A percentile compares a stretch with the other conserved stretches of the same genome.
These are phyloP conservation scores for Rhynchophorus ferrugineus DNA, from an alignment of 1,140 invertebrate genomes.

Conservation along the genomic window DNA sequence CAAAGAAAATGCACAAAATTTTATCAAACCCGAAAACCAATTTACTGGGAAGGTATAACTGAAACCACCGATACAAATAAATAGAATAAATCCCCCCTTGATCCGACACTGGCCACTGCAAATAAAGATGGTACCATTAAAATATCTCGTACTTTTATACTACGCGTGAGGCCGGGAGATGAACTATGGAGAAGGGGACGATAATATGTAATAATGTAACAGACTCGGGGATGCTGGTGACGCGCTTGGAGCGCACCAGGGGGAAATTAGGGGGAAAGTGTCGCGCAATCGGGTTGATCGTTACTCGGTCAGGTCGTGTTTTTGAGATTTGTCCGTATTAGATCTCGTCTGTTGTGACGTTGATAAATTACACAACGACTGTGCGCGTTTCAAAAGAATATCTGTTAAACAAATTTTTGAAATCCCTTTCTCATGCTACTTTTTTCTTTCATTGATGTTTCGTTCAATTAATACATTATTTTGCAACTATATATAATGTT, in stretches of 20 bases:
- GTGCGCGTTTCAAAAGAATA: too few relatives aligned
- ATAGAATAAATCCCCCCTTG: conserved; percentile 21
- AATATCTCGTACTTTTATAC: conserved; percentile 30
- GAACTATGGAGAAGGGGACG: conserved; percentile 24
- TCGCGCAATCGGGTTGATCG: too few relatives aligned
- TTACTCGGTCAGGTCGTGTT: too few relatives aligned
- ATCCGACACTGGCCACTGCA: conserved; percentile 28
- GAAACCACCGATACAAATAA: conserved; percentile 9
- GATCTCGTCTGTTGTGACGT: too few relatives aligned
- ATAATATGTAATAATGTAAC: conserved; percentile 28
- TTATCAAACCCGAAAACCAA: background rate
- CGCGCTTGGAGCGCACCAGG: background rate
- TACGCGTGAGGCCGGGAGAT: conserved; percentile 26
- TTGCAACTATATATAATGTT: too few relatives aligned
- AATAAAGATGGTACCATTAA: conserved; percentile 29
- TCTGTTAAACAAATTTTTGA: too few relatives aligned
- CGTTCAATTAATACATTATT: too few relatives aligned
- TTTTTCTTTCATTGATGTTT: too few relatives aligned
- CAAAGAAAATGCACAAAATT: conserved; percentile 2
- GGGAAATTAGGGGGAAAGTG: background rate
- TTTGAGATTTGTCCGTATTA: too few relatives aligned
- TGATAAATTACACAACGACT: too few relatives aligned
- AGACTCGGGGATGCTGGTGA: background rate
- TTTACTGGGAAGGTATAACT: conserved; percentile 7
- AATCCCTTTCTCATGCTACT: too few relatives aligned